Conservation (phyloP, 2,797 vertebrate genomes). For the Toxotes lorentzi region DNA sequence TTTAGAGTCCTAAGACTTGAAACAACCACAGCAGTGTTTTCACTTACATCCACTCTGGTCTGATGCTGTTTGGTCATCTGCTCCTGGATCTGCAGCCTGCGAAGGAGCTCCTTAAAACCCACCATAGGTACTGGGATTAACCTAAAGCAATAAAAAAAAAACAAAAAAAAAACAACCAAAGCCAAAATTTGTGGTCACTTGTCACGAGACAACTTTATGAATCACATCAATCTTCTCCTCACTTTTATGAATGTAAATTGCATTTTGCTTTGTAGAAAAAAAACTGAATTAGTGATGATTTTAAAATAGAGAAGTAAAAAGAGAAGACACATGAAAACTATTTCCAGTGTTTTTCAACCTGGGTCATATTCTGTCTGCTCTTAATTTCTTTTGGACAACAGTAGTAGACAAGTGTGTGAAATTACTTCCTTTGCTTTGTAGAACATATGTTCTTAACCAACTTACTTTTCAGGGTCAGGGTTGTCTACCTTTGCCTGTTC, state of each 20-base stretch:
- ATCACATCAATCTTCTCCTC: too few species aligned
- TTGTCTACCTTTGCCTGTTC: conserved; percentile 99
- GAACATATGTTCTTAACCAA: conserved; percentile 15
- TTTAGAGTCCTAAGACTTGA: neutral
- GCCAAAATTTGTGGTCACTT: neutral
- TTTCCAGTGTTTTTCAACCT: too few species aligned
- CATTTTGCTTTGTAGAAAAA: neutral
- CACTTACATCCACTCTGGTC: conserved; percentile 94
- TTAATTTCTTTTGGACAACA: too few species aligned
- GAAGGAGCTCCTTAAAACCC: conserved; percentile 95
- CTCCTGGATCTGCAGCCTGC: conserved; percentile 95
- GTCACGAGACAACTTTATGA: too few species aligned
- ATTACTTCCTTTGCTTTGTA: too few species aligned
- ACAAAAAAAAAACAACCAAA: neutral
- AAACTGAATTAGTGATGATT: too few species aligned
- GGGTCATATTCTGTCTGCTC: too few species aligned
- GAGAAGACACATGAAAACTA: too few species aligned
- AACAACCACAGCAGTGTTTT: conserved; percentile 2
- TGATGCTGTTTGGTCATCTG: conserved; percentile 99
- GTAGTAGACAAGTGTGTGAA: too few species aligned
- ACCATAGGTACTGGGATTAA: conserved; percentile 99
- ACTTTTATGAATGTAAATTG: neutral
- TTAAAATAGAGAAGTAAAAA: too few species aligned
- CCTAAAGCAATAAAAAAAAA: conserved; percentile 73
- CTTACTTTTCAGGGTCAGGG: conserved; percentile 97